Evolutionary conservation across 2,888 invertebrate genomes (phyloP).

Genomic region (Ectropis crepuscularia): DNA sequence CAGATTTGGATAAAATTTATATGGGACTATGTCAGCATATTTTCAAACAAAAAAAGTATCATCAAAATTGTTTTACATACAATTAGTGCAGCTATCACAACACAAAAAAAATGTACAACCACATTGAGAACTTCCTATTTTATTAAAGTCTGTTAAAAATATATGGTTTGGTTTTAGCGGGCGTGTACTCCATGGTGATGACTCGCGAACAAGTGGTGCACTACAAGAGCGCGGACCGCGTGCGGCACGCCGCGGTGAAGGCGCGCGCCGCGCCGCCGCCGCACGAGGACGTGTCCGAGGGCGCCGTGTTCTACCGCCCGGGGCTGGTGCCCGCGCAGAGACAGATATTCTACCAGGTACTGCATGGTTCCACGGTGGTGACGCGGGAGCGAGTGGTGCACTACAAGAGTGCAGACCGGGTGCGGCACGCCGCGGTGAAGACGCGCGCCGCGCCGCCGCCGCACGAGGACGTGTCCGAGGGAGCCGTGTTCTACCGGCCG

Average conservation of each 20-base stretch:
- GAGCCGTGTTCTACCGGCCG: conserved; percentile 80
- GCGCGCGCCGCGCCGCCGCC: conserved; percentile 39
- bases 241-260: conserved; percentile 51
- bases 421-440: conserved; percentile 51
- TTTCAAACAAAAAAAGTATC: too few species aligned
- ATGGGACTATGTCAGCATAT: too few species aligned
- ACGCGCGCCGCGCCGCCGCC: conserved; percentile 39
- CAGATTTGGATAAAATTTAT: too few species aligned
- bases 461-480: conserved; percentile 60
- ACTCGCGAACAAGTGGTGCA: conserved; percentile 59
- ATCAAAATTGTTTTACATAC: too few species aligned
- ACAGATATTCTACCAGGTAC: conserved; percentile 96
- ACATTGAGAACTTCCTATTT: too few species aligned
- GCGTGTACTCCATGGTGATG: conserved; percentile 68
- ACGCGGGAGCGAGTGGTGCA: conserved; percentile 59
- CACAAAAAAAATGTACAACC: too few species aligned
- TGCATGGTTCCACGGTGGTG: conserved; percentile 69
- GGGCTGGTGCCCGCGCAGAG: conserved; percentile 91
- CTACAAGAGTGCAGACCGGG: conserved; percentile 61
- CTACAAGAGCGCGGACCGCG: conserved; percentile 61
- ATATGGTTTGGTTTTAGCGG: conserved; percentile 51
- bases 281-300: conserved; percentile 60
- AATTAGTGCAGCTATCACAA: too few species aligned
- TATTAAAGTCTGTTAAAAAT: background rate
- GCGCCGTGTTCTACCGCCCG: conserved; percentile 80